phyloP scores from a whole-genome alignment of 2,888 invertebrate genomes.

The Stegana nigrithorax region DNA sequence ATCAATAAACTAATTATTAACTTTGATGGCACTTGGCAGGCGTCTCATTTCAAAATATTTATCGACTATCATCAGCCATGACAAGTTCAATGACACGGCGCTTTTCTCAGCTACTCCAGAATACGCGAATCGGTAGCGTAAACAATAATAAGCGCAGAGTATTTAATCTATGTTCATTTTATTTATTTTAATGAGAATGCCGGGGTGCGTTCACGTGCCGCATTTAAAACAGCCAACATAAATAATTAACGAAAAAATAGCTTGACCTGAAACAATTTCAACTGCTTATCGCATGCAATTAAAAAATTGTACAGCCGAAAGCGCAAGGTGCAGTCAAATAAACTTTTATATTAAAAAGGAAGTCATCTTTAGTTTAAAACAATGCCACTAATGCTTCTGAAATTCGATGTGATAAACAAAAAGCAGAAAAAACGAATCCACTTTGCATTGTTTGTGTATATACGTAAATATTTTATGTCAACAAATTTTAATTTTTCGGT shows the following conservation, averaged over 20 bases:
- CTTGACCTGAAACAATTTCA: not conserved
- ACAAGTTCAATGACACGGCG: not conserved
- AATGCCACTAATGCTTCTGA: no score
- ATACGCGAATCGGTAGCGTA: not conserved
- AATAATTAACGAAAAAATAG: no score
- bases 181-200: not conserved
- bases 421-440: no score
- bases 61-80: not conserved
- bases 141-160: not conserved
- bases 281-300: not conserved
- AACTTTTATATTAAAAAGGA: no score
- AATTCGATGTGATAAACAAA: no score
- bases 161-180: no score
- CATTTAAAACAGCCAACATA: not conserved
- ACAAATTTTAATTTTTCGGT: no score
- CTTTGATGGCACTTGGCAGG: conserved; percentile 8
- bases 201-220: not conserved
- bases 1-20: no score
- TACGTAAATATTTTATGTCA: no score
- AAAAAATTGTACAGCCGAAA: no score
- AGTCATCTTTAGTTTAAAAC: no score
- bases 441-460: no score
- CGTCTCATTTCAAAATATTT: conserved; percentile 5
- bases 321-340: not conserved
- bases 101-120: not conserved